Evolutionary conservation across 1,140 invertebrate species (phyloP).

Genomic region (Heliconius melpomene): DNA sequence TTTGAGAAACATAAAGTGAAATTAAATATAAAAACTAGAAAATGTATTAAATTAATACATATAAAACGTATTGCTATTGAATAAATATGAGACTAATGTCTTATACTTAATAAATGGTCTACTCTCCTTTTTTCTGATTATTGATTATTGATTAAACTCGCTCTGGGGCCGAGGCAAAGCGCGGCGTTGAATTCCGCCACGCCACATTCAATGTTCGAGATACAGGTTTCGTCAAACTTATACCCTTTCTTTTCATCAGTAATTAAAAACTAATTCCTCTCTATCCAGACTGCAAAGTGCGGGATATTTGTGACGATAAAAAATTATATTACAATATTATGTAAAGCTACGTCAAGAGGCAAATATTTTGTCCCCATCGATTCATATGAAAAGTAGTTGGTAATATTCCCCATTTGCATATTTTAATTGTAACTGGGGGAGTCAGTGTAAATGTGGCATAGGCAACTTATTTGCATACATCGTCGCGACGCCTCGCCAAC

Average conservation of each 20-base stretch:
- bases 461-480: slow-evolving; percentile 72
- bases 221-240: no score
- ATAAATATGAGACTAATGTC: neutral
- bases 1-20: neutral
- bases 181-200: no score
- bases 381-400: slow-evolving; percentile 72
- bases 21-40: neutral
- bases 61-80: neutral
- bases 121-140: no score
- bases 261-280: no score
- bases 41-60: neutral
- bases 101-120: no score
- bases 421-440: slow-evolving; percentile 76
- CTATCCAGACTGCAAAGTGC: no score
- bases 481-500: slow-evolving; percentile 49
- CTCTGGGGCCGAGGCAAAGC: no score
- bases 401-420: slow-evolving; percentile 77
- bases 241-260: no score
- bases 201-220: no score
- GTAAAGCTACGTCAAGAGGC: neutral
- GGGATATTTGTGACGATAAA: neutral
- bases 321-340: neutral
- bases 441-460: slow-evolving; percentile 65
- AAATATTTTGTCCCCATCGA: slow-evolving; percentile 17
- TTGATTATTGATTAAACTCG: no score